Evolutionary conservation across 2,888 invertebrate genomes (phyloP), one percentile per base, ranked within the genome.

Genomic region (Nezara viridula): DNA sequence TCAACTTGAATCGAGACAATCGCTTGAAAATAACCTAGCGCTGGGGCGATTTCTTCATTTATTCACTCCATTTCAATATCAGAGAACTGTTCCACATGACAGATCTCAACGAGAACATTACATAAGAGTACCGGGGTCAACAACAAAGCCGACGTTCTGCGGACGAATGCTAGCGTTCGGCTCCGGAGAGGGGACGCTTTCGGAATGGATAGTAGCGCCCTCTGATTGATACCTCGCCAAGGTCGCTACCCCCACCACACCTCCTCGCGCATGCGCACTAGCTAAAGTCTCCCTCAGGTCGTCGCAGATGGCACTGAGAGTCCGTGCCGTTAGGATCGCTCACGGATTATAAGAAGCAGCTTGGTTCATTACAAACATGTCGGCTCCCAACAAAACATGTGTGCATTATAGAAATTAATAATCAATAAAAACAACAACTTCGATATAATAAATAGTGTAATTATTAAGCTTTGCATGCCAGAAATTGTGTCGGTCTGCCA

Each of bases 211-310:
- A 81, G 81, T 81, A 81, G 81, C 40, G 81, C 40, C 81, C 24
- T 24, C 81, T 81, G 81, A 81, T 81, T 81, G 81, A 81, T 47
- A 81, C 81, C 7, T 5, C 81, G 81, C 81, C 81, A 81, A 81
- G 81, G 81, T 47, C 44, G 81, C 81, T n/a, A 32, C 44, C 81
- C 81, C 81, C 81, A 81, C 81, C 81, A 47, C 81, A 14, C 7
- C 40, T 3, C n/a, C 5, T 21, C 14, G 81, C 81, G 81, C 81
- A 81, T 81, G 81, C 81, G 44, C 81, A 4, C 12, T 7, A 1
- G 16, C 14, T 0, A 5, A 44, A 7, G n/a, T 2, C 10, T 6
- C 9, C 12, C 24, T n/a, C 81, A 24, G 0, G 2, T 12, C 16
- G 5, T 10, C 81, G 32, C 81, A 44, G 81, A 40, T n/a, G 81